Base-by-base conservation (phyloP, 2,797 vertebrate species). In the Thripadectes ignobilis region DNA sequence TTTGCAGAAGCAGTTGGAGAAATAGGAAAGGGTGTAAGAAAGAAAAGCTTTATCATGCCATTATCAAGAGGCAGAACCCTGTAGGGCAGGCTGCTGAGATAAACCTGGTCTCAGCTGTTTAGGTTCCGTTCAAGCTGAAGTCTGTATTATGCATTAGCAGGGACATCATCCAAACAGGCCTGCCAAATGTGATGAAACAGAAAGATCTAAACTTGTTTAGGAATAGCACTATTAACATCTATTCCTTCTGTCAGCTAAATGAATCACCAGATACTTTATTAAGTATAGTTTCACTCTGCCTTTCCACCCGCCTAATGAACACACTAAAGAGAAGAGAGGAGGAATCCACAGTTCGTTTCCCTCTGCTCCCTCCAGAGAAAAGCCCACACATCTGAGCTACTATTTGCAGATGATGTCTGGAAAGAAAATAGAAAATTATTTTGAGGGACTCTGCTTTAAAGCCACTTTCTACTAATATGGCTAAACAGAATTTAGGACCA, bases 381-480 rank as follows among this genome's bases (percentile, higher is more conserved):
- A 93, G 49, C 75, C 78, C 61, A 92, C 63, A 76, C 51, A 73
- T 88, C 39, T 72, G 16, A 95, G 90, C 61, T 94, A 81, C 69
- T 84, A 84, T 92, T 94, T 95, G 51, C 48, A 93, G 24, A 66
- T 62, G 34, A 62, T 46, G 24, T 88, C 69, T 68, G 43, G 39
- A 86, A 94, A 84, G 46, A 65, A 89, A 90, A 83, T 45, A 92
- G 43, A 85, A 91, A 72, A 87, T 85, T 68, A 12, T 89, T 93
- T 91, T 54, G 65, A 88, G 51, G 51, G 29, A 78, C 55, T 54
- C 18, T 55, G 24, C 29, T 92, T 81, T 77, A 77, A 85, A 85
- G 72, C 27, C 22, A 61, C n/a, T 79, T 96, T 76, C 51, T 92
- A 73, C 23, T 67, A 59, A 52, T 18, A 79, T 34, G 41, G 69